A percentile compares a stretch with the other conserved stretches of the same genome.
These are phyloP conservation scores for Climacteris rufus DNA, from an alignment of 2,113 vertebrate species.

Conservation along the genomic window DNA sequence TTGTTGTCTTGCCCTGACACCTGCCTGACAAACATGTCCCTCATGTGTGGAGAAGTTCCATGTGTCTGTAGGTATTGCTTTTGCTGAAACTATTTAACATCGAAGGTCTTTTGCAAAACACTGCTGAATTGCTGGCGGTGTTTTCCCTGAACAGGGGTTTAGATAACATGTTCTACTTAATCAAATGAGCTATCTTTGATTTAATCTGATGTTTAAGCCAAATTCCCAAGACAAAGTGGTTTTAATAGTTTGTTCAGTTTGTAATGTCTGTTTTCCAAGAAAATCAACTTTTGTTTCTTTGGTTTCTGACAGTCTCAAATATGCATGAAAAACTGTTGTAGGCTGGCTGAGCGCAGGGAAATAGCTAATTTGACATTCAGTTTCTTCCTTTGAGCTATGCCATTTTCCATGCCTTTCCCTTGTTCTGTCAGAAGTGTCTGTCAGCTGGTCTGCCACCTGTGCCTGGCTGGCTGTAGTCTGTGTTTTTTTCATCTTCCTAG, in stretches of 20 bases:
- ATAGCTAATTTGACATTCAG: background rate
- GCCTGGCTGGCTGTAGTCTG: background rate
- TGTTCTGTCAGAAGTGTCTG: background rate
- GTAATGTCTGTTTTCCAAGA: background rate
- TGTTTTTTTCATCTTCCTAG: background rate
- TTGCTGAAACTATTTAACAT: background rate
- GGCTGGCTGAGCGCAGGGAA: background rate
- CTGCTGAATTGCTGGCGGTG: background rate
- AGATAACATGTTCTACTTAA: constrained; percentile 40
- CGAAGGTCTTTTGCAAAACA: background rate
- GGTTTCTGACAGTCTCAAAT: background rate
- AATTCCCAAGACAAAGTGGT: background rate
- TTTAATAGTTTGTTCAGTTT: background rate
- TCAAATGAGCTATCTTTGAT: constrained; percentile 45
- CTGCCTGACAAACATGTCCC: background rate
- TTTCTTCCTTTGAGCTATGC: background rate
- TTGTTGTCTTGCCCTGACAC: background rate
- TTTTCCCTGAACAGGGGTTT: background rate
- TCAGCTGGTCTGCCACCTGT: background rate
- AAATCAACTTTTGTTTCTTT: background rate
- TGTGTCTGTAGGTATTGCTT: background rate
- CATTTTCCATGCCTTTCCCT: background rate
- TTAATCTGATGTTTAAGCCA: background rate
- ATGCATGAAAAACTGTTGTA: background rate
- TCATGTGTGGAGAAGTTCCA: rapidly evolving